These are phyloP conservation scores for Sarcophaga caerulescens DNA, from an alignment of 2,888 invertebrate genomes.

Conservation along the genomic window DNA sequence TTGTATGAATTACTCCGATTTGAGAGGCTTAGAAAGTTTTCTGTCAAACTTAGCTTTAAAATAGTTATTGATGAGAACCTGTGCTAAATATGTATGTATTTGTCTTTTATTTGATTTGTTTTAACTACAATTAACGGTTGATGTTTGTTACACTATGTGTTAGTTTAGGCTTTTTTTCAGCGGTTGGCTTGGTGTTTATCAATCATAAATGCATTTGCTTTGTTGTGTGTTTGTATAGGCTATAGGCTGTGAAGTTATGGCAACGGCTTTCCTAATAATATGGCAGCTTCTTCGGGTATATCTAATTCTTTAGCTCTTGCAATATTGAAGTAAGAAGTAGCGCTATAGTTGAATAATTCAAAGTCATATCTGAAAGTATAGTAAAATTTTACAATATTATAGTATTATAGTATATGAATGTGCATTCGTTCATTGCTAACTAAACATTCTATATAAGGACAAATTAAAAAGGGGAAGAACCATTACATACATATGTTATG, in stretches of 20 bases:
- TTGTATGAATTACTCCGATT: neutral
- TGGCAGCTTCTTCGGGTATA: conserved; percentile 59
- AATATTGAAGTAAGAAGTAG: conserved; percentile 79
- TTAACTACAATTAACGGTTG: neutral
- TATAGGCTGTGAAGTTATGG: conserved; percentile 39
- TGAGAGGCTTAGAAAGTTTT: neutral
- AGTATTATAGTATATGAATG: too few species aligned
- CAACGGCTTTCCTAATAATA: conserved; percentile 56
- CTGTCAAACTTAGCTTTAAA: conserved; percentile 7
- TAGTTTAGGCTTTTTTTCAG: neutral
- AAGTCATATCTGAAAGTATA: conserved; percentile 89
- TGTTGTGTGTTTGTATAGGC: neutral
- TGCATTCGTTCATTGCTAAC: too few species aligned
- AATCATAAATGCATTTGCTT: neutral
- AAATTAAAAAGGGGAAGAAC: too few species aligned
- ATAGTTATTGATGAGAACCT: neutral
- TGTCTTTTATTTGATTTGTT: neutral
- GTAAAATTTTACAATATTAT: conserved; percentile 53
- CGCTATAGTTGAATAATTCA: conserved; percentile 91
- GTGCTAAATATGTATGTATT: neutral
- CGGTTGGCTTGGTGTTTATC: neutral
- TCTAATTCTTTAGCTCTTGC: conserved; percentile 68
- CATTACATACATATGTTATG: too few species aligned
- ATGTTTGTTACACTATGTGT: neutral
- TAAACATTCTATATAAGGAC: too few species aligned